These are phyloP conservation scores for Heterocephalus glaber DNA, from an alignment of 2,113 vertebrate genomes.

Conservation along the genomic window DNA sequence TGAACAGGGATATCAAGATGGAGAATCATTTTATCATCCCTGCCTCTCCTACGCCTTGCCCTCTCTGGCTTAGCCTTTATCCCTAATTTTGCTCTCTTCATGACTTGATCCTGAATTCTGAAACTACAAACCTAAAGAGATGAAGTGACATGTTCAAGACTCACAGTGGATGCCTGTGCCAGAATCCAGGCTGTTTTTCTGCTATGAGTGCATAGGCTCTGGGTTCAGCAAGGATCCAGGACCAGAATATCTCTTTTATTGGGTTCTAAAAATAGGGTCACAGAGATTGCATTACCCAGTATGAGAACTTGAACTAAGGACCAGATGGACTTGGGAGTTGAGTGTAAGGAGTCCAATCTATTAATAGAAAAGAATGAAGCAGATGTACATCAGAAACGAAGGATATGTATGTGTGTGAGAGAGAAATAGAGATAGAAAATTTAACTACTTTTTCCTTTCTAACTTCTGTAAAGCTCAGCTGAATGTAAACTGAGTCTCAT, in stretches of 20 bases:
- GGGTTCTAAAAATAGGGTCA: conserved; percentile 2
- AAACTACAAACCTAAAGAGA: background rate
- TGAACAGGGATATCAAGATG: background rate
- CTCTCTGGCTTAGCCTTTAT: background rate
- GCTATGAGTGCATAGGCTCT: background rate
- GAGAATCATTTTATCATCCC: background rate
- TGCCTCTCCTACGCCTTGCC: background rate
- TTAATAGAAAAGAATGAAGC: conserved; percentile 9
- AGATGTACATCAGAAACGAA: background rate
- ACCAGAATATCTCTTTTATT: background rate
- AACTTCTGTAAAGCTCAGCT: background rate
- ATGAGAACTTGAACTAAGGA: conserved; percentile 32
- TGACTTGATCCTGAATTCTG: background rate
- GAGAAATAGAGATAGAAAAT: background rate
- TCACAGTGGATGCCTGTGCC: background rate
- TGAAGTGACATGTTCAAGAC: background rate
- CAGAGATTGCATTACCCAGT: background rate
- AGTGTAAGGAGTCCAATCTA: background rate
- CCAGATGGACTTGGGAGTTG: background rate
- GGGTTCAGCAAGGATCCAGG: background rate
- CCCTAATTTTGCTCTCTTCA: background rate
- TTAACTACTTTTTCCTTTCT: background rate
- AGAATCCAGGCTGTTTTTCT: background rate
- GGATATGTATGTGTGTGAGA: background rate
- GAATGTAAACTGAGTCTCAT: background rate